A percentile compares a stretch with the other conserved stretches of the same genome.
Evolutionary conservation across 1,140 invertebrate genomes (phyloP).

Genomic region (Rhyzopertha dominica): DNA sequence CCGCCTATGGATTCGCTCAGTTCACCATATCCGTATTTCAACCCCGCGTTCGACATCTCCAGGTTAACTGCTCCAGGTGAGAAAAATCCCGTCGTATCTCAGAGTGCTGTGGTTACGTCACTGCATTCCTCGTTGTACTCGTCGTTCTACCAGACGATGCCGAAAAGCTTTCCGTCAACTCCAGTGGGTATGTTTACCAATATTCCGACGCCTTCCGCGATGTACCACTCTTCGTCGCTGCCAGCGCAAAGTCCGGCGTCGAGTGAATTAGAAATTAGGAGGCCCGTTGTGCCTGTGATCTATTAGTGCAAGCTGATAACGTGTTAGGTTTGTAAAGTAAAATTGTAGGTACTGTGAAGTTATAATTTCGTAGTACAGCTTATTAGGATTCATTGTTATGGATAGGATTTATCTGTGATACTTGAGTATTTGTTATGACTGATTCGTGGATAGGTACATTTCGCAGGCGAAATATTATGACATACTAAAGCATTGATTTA

Average conservation of each 20-base stretch:
- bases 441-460: too few relatives aligned
- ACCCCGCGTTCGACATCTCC: constrained; percentile 57
- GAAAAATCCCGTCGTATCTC: constrained; percentile 31
- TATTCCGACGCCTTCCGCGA: constrained; percentile 45
- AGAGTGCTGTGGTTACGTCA: constrained; percentile 48
- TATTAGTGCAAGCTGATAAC: constrained; percentile 47
- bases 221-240: constrained; percentile 44
- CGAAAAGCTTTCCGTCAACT: constrained; percentile 38
- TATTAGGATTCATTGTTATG: too few relatives aligned
- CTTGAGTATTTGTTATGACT: too few relatives aligned
- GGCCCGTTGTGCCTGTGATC: constrained; percentile 54
- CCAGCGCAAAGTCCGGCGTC: constrained; percentile 50
- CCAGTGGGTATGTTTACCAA: constrained; percentile 39
- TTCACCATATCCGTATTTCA: constrained; percentile 55
- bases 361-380: not conserved
- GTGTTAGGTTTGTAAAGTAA: too few relatives aligned
- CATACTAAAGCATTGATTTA: too few relatives aligned
- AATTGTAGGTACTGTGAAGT: constrained; percentile 1
- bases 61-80: constrained; percentile 48
- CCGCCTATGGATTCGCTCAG: constrained; percentile 54
- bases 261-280: constrained; percentile 48
- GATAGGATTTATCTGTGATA: too few relatives aligned
- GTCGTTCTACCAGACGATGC: constrained; percentile 48
- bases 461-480: too few relatives aligned
- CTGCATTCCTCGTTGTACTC: constrained; percentile 57